These are phyloP conservation scores for Ormyrus labotus DNA, from an alignment of 2,888 invertebrate genomes.

Conservation along the genomic window DNA sequence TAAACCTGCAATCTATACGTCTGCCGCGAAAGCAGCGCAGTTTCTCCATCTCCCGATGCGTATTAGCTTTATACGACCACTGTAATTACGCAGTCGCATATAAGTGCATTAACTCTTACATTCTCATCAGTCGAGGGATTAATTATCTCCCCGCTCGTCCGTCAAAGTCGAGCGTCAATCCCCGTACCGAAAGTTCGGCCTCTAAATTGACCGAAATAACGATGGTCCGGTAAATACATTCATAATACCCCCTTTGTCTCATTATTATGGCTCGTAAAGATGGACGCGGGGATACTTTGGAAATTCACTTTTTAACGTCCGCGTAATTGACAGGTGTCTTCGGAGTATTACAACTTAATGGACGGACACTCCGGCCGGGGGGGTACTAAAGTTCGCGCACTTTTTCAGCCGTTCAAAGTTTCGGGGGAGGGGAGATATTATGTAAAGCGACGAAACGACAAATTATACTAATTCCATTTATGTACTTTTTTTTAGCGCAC, in stretches of 20 bases:
- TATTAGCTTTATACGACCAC: conserved; percentile 11
- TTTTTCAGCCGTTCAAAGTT: too few relatives aligned
- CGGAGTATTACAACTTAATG: too few relatives aligned
- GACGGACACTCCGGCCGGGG: too few relatives aligned
- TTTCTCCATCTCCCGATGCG: conserved; percentile 4
- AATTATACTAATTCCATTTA: not conserved
- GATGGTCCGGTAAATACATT: not conserved
- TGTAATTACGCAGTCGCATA: conserved; percentile 1
- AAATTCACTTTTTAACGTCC: not conserved
- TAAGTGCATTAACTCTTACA: conserved; percentile 14
- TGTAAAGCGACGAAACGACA: not conserved
- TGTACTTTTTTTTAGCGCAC: not conserved
- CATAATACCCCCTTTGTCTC: not conserved
- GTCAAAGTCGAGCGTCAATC: not conserved
- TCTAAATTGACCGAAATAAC: conserved; percentile 14
- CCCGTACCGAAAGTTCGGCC: conserved; percentile 5
- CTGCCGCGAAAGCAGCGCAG: conserved; percentile 5
- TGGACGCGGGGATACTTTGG: not conserved
- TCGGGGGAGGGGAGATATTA: not conserved
- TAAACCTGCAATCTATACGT: not conserved
- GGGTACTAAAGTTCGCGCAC: too few relatives aligned
- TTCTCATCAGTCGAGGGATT: conserved; percentile 21
- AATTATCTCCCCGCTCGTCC: conserved; percentile 1
- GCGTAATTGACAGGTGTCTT: not conserved
- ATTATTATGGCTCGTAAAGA: not conserved